Percentiles rank a stretch among this genome's conserved stretches.
phyloP scores from a whole-genome alignment of 2,113 vertebrate species.

The Ellobius talpinus region DNA sequence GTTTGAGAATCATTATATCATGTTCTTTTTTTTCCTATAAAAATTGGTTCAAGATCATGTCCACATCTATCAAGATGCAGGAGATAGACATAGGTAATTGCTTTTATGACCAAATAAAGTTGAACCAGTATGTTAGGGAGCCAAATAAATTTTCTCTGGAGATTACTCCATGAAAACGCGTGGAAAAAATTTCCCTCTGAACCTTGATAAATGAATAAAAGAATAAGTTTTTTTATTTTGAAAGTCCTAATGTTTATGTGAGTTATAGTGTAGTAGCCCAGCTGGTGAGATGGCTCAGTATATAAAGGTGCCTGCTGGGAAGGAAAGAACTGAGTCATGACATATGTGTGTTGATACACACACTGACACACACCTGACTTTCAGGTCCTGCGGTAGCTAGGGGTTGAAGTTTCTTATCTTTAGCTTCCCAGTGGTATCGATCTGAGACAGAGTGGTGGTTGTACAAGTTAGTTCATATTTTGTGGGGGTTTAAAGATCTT shows the following conservation, averaged over 20 bases:
- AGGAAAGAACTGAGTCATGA: neutral
- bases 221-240: neutral
- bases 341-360: neutral
- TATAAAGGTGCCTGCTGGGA: too few species aligned
- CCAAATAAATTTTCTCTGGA: slow-evolving; percentile 44
- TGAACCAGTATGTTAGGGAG: too few species aligned
- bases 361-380: neutral
- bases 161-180: neutral
- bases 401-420: neutral
- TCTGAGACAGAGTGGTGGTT: neutral
- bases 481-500: slow-evolving; percentile 24
- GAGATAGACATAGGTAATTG: neutral
- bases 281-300: neutral
- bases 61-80: neutral
- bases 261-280: neutral
- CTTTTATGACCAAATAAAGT: slow-evolving; percentile 11
- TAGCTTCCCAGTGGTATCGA: neutral
- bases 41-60: slow-evolving; percentile 1
- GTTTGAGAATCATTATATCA: neutral
- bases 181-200: neutral
- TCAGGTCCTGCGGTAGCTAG: neutral
- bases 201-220: neutral
- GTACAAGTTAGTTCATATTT: slow-evolving; percentile 4
- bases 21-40: slow-evolving; percentile 41
- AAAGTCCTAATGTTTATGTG: neutral